These are phyloP conservation scores for Andrena dorsata DNA, from an alignment of 2,888 invertebrate species.

Conservation along the genomic window DNA sequence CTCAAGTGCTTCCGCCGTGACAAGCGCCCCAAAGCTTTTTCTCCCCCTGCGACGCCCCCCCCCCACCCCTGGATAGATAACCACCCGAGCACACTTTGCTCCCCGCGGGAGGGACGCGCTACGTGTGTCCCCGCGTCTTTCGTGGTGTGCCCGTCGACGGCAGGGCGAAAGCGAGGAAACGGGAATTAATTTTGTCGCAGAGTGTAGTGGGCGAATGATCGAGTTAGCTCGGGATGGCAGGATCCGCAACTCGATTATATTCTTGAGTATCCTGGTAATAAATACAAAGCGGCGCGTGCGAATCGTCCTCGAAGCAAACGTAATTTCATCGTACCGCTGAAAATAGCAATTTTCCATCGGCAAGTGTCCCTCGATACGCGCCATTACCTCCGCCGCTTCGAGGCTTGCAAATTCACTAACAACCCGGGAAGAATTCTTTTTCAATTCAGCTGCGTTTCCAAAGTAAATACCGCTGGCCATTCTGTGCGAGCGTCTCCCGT, in stretches of 20 bases:
- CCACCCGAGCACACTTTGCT: constrained; percentile 16
- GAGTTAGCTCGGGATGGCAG: constrained; percentile 36
- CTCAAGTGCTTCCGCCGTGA: constrained; percentile 33
- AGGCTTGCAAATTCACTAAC: background rate
- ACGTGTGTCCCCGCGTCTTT: constrained; percentile 8
- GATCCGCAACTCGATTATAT: constrained; percentile 51
- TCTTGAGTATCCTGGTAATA: constrained; percentile 41
- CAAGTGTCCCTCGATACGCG: constrained; percentile 5
- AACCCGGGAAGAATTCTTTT: no score
- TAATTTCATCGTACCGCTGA: constrained; percentile 8
- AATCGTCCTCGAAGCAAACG: constrained; percentile 15
- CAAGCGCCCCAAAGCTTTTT: constrained; percentile 3
- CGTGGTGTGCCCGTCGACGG: background rate
- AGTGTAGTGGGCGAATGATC: constrained; percentile 34
- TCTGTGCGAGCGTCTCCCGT: background rate
- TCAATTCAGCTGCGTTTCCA: background rate
- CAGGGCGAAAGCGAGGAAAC: constrained; percentile 18
- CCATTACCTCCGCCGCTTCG: background rate
- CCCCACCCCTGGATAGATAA: constrained; percentile 36
- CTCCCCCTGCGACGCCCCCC: constrained; percentile 9
- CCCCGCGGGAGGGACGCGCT: background rate
- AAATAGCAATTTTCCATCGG: constrained; percentile 13
- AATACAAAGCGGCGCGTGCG: constrained; percentile 15
- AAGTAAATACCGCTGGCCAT: background rate
- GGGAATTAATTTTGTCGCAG: constrained; percentile 36